A percentile compares a stretch with the other conserved stretches of the same genome.
phyloP scores from a whole-genome alignment of 1,140 invertebrate species.

The Diorhabda carinulata region DNA sequence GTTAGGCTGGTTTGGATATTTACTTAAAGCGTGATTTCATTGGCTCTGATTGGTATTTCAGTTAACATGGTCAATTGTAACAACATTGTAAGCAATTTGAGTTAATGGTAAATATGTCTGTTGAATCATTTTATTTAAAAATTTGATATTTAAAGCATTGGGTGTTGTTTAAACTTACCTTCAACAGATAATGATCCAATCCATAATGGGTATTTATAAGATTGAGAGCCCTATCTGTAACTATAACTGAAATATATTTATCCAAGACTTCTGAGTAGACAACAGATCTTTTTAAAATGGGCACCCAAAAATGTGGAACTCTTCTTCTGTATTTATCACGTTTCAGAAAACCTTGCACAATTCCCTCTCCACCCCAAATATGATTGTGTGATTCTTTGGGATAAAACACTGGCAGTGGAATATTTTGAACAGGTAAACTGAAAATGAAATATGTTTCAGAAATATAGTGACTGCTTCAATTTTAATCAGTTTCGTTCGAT shows the following conservation, averaged over 20 bases:
- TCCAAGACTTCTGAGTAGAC: slow-evolving; percentile 93
- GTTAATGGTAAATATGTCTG: too few relatives aligned
- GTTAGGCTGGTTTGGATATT: too few relatives aligned
- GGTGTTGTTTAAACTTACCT: slow-evolving; percentile 52
- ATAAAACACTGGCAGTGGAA: slow-evolving; percentile 71
- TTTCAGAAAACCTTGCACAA: slow-evolving; percentile 85
- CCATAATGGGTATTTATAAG: slow-evolving; percentile 89
- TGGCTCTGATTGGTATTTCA: too few relatives aligned
- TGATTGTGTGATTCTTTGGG: slow-evolving; percentile 79
- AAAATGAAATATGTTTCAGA: slow-evolving; percentile 23
- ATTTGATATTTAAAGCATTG: too few relatives aligned
- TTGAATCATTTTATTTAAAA: too few relatives aligned
- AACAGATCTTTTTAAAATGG: slow-evolving; percentile 70
- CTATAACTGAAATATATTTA: slow-evolving; percentile 72
- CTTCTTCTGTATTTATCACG: slow-evolving; percentile 56
- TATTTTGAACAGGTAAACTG: slow-evolving; percentile 67
- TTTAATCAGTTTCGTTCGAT: too few relatives aligned
- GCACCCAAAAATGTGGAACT: slow-evolving; percentile 83
- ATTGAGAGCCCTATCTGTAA: slow-evolving; percentile 76
- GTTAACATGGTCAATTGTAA: too few relatives aligned
- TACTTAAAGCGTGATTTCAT: too few relatives aligned
- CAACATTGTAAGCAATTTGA: too few relatives aligned
- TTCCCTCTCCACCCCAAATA: slow-evolving; percentile 95
- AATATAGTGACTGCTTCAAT: too few relatives aligned
- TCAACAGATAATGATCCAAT: slow-evolving; percentile 91